Evolutionary conservation across 2,797 vertebrate genomes (phyloP), one percentile per base, ranked within the genome.

Genomic region (Rousettus madagascariensis): DNA sequence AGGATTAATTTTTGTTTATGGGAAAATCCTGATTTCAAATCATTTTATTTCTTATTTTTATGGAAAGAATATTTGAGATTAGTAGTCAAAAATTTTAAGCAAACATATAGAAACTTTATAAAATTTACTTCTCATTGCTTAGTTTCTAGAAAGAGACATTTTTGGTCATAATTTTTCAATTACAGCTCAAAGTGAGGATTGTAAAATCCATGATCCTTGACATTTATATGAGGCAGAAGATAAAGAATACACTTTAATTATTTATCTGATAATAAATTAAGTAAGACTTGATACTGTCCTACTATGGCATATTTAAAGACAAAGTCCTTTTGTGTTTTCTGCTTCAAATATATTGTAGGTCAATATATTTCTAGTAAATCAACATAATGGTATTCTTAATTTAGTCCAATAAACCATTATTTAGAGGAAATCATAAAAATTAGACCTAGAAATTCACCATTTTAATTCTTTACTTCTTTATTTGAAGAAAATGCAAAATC

Each of bases 191-290:
- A 85, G 43, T 17, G 89, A 92, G 72, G 41, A 15, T 28, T 94
- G 41, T 92, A 94, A 97, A 97, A 77, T 75, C 61, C 74, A 57
- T 93, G 77, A 74, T 4, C 0, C 30, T 28, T 94, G 90, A 95
- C 91, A 83, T 68, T 90, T 86, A 92, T 82, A 90, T 97, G 96
- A 97, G 72, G 69, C 80, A 96, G 61, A 96, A 90, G 82, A 95
- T 97, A 96, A 96, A 86, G 8, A 91, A 90, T 82, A 49, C 9
- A 68, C 77, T 96, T 95, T 86, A 88, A 55, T 96, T 94, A 90
- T 97, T 92, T 95, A 65, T 97, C 94, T 97, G 86, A 94, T 97
- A 92, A 94, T 94, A 94, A 96, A 86, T 93, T 97, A 98, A 96
- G 93, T 98, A 96, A 28, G 30, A 86, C 82, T 87, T 92, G 38